Evolutionary conservation across 2,888 invertebrate species (phyloP).

Genomic region (Synergus laeviventris): DNA sequence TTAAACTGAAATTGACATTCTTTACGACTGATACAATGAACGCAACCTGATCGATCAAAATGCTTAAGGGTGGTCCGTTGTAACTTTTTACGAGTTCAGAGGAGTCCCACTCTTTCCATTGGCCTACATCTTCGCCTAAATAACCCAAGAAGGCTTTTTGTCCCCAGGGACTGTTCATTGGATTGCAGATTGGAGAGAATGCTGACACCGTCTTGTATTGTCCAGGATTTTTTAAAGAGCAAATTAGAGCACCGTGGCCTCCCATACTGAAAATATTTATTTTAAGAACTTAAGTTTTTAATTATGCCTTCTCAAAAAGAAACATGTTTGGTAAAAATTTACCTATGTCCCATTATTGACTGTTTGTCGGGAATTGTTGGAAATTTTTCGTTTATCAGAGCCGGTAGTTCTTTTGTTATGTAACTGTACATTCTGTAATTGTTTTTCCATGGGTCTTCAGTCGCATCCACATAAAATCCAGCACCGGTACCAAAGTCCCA

Average conservation of each 20-base stretch:
- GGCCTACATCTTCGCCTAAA: slow-evolving; percentile 82
- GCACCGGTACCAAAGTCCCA: slow-evolving; percentile 98
- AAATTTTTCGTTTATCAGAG: slow-evolving; percentile 86
- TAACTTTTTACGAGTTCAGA: slow-evolving; percentile 89
- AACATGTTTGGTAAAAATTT: slow-evolving; percentile 46
- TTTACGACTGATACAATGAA: slow-evolving; percentile 47
- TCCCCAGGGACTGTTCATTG: slow-evolving; percentile 91
- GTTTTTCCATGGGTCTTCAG: slow-evolving; percentile 91
- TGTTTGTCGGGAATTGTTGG: slow-evolving; percentile 79
- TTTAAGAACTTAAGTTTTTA: slow-evolving; percentile 10
- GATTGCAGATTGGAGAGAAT: slow-evolving; percentile 96
- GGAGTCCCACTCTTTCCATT: slow-evolving; percentile 93
- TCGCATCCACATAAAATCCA: slow-evolving; percentile 96
- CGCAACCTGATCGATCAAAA: slow-evolving; percentile 92
- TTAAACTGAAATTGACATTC: slow-evolving; percentile 5
- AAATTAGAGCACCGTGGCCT: slow-evolving; percentile 96
- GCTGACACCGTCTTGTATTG: slow-evolving; percentile 93
- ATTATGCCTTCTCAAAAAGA: neutral
- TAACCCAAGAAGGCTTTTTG: slow-evolving; percentile 90
- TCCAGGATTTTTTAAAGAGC: slow-evolving; percentile 93
- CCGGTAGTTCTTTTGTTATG: slow-evolving; percentile 90
- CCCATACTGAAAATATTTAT: slow-evolving; percentile 88
- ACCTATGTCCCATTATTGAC: slow-evolving; percentile 91
- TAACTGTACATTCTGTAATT: slow-evolving; percentile 98
- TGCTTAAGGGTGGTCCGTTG: slow-evolving; percentile 87